Evolutionary conservation across 2,113 vertebrate species (phyloP).

Genomic region (Scalopus aquaticus): DNA sequence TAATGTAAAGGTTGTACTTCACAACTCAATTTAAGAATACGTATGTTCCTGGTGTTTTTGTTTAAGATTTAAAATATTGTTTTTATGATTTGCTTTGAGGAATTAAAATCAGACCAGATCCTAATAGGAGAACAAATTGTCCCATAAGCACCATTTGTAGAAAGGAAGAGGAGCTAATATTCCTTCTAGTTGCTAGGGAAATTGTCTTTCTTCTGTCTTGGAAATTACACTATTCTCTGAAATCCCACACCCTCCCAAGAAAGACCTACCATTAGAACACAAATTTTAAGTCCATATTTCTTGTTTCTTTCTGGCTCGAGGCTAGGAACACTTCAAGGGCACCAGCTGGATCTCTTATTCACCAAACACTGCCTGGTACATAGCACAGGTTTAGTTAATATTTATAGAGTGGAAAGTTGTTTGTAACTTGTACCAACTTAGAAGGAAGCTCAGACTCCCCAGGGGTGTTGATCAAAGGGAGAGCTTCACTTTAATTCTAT

Average conservation of each 20-base stretch:
- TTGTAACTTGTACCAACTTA: neutral
- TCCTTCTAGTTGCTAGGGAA: neutral
- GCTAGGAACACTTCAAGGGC: neutral
- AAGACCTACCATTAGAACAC: neutral
- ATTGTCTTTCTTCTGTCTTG: neutral
- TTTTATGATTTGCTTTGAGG: neutral
- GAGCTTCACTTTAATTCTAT: neutral
- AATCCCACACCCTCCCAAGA: neutral
- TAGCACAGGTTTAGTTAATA: neutral
- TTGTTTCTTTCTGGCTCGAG: neutral
- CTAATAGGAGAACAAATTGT: neutral
- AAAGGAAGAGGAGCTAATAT: neutral
- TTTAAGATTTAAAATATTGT: neutral
- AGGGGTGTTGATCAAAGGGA: neutral
- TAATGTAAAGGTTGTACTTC: neutral
- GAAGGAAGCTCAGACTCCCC: neutral
- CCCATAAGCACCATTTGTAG: neutral
- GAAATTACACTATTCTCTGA: neutral
- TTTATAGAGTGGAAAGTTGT: neutral
- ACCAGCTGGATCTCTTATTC: neutral
- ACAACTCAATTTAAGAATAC: constrained; percentile 18
- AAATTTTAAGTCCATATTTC: neutral
- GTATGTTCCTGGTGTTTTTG: neutral
- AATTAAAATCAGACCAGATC: constrained; percentile 35
- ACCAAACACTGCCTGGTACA: neutral